Evolutionary conservation across 2,113 vertebrate species (phyloP).

Genomic region (Gallinago paraguaiae): DNA sequence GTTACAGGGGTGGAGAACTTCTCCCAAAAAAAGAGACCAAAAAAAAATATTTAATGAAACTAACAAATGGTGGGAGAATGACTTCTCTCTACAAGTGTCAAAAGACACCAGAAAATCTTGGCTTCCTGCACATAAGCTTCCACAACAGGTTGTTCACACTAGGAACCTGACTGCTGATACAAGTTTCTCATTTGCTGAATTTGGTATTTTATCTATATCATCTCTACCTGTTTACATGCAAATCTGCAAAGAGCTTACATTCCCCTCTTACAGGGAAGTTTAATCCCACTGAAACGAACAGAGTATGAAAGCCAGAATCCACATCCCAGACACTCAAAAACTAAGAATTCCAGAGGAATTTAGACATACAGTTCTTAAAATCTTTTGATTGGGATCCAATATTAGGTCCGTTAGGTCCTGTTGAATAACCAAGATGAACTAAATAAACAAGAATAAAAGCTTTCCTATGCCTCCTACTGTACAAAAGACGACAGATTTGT

Average conservation of each 20-base stretch:
- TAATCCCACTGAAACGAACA: not conserved
- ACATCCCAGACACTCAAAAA: not conserved
- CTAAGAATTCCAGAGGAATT: slow-evolving; percentile 13
- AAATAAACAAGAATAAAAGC: not conserved
- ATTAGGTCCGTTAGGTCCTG: not conserved
- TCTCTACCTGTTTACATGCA: not conserved
- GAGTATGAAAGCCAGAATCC: not conserved
- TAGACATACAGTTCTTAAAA: not conserved
- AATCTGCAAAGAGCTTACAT: not conserved
- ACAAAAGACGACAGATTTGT: not conserved
- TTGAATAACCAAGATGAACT: not conserved
- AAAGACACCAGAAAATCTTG: not conserved
- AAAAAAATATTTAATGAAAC: not conserved
- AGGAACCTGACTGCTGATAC: not conserved
- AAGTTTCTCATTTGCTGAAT: not conserved
- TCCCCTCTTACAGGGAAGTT: not conserved
- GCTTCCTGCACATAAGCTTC: not conserved
- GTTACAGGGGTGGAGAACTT: not conserved
- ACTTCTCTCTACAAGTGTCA: not conserved
- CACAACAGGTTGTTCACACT: not conserved
- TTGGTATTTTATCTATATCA: not conserved
- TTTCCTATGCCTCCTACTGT: not conserved
- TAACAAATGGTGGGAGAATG: not conserved
- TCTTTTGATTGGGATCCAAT: not conserved
- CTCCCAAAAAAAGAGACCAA: not conserved